Percentiles rank a stretch among this genome's conserved stretches.
Evolutionary conservation across 2,113 vertebrate species (phyloP).

Genomic region (Tinamus guttatus): DNA sequence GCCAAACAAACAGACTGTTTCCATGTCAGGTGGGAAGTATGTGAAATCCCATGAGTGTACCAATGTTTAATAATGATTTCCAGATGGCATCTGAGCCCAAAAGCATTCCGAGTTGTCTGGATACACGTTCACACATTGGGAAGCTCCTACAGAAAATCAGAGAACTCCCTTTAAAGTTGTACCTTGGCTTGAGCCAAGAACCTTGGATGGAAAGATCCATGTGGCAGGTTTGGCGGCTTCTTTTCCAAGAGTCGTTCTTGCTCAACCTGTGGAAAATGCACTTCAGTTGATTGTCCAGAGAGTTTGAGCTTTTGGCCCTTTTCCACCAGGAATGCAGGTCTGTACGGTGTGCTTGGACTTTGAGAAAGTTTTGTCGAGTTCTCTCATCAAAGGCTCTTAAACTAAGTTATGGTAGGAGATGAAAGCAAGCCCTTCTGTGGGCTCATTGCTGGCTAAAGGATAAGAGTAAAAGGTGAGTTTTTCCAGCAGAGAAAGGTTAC

Average conservation of each 20-base stretch:
- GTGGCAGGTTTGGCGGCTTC: conserved; percentile 34
- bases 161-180: background rate
- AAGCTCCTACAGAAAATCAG: background rate
- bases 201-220: background rate
- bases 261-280: background rate
- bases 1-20: conserved; percentile 4
- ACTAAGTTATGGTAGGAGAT: background rate
- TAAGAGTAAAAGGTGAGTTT: rapidly evolving
- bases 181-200: background rate
- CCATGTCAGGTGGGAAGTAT: conserved; percentile 23
- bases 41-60: background rate
- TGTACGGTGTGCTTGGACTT: background rate
- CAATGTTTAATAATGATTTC: conserved; percentile 28
- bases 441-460: background rate
- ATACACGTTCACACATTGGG: background rate
- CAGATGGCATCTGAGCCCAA: conserved; percentile 16
- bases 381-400: background rate
- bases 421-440: background rate
- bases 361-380: background rate
- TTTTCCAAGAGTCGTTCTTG: background rate
- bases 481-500: background rate
- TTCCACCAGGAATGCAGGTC: background rate
- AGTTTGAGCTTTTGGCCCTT: background rate
- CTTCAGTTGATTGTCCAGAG: background rate
- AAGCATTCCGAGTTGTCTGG: background rate